Evolutionary conservation across 2,797 vertebrate genomes (phyloP).

Genomic region (Clarias pachynema): DNA sequence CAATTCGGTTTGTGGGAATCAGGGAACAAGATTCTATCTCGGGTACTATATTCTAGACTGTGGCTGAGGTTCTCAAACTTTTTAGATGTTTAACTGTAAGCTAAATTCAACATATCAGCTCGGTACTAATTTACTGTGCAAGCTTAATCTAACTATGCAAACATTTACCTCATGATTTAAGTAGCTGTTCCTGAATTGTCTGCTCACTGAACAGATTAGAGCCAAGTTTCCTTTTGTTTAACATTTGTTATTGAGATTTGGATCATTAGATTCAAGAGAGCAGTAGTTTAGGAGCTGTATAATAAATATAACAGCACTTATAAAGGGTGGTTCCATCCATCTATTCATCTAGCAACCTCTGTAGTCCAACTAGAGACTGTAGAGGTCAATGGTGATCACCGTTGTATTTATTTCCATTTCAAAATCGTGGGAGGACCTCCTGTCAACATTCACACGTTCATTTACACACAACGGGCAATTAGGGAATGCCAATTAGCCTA

Average conservation of each 20-base stretch:
- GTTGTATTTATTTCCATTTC: too few species aligned
- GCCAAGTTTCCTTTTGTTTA: not conserved
- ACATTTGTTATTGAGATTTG: not conserved
- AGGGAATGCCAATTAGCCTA: too few species aligned
- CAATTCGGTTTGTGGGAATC: not conserved
- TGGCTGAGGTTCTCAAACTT: not conserved
- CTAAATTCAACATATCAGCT: not conserved
- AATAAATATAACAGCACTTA: not conserved
- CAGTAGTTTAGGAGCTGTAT: not conserved
- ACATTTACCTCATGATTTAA: not conserved
- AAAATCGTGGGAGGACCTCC: too few species aligned
- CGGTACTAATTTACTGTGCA: not conserved
- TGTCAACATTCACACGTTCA: too few species aligned
- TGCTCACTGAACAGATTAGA: not conserved
- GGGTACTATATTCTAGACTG: not conserved
- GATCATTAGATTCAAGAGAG: not conserved
- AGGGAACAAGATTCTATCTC: not conserved
- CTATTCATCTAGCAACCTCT: too few species aligned
- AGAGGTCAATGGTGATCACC: too few species aligned
- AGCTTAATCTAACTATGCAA: not conserved
- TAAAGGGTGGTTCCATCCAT: too few species aligned
- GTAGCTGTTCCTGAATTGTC: not conserved
- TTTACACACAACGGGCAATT: too few species aligned
- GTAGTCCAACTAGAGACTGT: too few species aligned
- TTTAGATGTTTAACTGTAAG: not conserved